These are phyloP conservation scores for Eumaeus atala DNA, from an alignment of 1,140 invertebrate species.

Conservation along the genomic window DNA sequence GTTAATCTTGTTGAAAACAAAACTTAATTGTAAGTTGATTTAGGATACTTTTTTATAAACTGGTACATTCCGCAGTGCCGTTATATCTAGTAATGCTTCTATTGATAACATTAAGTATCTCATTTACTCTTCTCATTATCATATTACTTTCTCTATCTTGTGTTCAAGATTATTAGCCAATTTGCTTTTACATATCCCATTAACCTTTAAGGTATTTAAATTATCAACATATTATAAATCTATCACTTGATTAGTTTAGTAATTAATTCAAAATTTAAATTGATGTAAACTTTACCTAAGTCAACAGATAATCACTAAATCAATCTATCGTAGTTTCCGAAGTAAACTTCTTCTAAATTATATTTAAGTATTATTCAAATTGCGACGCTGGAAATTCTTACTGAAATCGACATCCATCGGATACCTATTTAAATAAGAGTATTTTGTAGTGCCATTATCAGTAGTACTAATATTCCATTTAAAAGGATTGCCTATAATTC, in stretches of 20 bases:
- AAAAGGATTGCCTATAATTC: constrained; percentile 57
- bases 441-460: constrained; percentile 27
- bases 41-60: constrained; percentile 68
- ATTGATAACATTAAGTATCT: constrained; percentile 50
- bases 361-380: constrained; percentile 55
- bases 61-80: constrained; percentile 68
- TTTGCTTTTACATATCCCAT: constrained; percentile 13
- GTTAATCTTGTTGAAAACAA: constrained; percentile 57
- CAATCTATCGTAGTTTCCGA: constrained; percentile 60
- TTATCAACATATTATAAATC: constrained; percentile 44
- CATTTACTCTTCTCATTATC: constrained; percentile 44
- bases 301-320: constrained; percentile 57
- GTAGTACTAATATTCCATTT: constrained; percentile 59
- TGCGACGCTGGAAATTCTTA: constrained; percentile 31
- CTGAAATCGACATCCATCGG: constrained; percentile 21
- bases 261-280: constrained; percentile 62
- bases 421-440: constrained; percentile 23
- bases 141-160: constrained; percentile 18
- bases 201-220: constrained; percentile 33
- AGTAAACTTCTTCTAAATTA: constrained; percentile 68
- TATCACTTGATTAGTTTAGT: constrained; percentile 65
- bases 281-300: constrained; percentile 55
- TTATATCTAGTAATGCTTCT: constrained; percentile 61
- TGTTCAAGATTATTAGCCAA: constrained; percentile 4
- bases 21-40: constrained; percentile 57